Percentiles rank a stretch among this genome's conserved stretches.
phyloP scores from a whole-genome alignment of 2,797 vertebrate species.

The Cryptoprocta ferox region DNA sequence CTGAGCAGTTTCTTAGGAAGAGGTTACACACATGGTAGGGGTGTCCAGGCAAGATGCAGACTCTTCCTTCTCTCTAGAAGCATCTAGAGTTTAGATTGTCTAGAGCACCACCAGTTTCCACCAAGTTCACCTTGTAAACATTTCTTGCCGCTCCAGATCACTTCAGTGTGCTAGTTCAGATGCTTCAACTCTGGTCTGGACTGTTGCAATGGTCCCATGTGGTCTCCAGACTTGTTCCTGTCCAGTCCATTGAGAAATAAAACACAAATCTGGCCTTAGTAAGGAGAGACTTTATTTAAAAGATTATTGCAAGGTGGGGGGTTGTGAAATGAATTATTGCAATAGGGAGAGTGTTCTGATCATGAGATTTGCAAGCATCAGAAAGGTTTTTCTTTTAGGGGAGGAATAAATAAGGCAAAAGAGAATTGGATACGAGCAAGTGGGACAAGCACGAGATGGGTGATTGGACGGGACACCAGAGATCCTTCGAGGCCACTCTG shows the following conservation, averaged over 20 bases:
- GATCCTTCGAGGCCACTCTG: not conserved
- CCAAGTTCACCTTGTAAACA: not conserved
- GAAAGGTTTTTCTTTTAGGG: not conserved
- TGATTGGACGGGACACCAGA: fast-evolving
- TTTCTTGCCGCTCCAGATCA: fast-evolving
- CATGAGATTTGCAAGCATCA: fast-evolving
- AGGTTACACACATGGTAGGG: not conserved
- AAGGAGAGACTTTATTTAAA: not conserved
- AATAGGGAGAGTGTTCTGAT: not conserved
- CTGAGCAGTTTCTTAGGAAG: not conserved
- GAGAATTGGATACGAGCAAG: not conserved
- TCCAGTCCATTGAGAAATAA: not conserved
- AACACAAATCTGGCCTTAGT: not conserved
- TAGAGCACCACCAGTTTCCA: not conserved
- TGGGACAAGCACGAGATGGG: too few species aligned
- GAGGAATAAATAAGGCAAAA: not conserved
- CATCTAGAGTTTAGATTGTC: not conserved
- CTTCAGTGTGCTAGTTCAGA: not conserved
- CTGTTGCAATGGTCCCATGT: fast-evolving
- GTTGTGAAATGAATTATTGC: not conserved
- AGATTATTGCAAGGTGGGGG: not conserved
- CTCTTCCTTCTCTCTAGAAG: not conserved
- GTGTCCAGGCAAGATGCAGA: fast-evolving
- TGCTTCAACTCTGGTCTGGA: not conserved
- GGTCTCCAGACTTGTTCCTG: not conserved